Evolutionary conservation across 2,888 invertebrate species (phyloP).

Genomic region (Drosophila mulleri): DNA sequence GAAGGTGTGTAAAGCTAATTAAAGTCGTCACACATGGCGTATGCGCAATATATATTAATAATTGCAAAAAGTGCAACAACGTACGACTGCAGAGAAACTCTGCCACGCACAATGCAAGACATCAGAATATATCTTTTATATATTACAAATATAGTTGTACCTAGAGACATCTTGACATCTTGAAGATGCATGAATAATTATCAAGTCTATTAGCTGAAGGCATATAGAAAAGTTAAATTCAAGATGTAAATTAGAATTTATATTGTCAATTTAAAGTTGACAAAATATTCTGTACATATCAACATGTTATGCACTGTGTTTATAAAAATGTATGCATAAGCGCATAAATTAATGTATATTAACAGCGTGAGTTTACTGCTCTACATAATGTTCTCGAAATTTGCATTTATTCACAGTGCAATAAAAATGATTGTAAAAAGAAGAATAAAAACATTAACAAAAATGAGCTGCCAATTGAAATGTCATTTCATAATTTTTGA

Average conservation of each 20-base stretch:
- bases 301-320: background rate
- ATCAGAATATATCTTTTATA: background rate
- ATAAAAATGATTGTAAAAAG: background rate
- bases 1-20: conserved; percentile 56
- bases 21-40: conserved; percentile 47
- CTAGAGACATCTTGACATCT: background rate
- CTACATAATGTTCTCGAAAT: conserved; percentile 8
- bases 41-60: conserved; percentile 36
- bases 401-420: conserved; percentile 20
- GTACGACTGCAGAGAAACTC: conserved; percentile 3
- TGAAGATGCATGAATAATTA: background rate
- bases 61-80: conserved; percentile 22
- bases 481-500: conserved; percentile 45
- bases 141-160: too few relatives aligned
- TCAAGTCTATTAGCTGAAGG: background rate
- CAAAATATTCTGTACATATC: background rate
- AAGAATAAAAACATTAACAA: background rate
- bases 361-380: conserved; percentile 14
- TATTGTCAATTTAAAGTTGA: too few relatives aligned
- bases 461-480: conserved; percentile 19
- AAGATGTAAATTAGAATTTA: background rate
- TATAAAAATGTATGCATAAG: background rate
- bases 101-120: background rate
- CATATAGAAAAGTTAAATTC: background rate
- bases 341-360: conserved; percentile 20